Percentiles rank a stretch among this genome's conserved stretches.
Conservation (phyloP, 2,797 vertebrate species). For the Agapornis canus region DNA sequence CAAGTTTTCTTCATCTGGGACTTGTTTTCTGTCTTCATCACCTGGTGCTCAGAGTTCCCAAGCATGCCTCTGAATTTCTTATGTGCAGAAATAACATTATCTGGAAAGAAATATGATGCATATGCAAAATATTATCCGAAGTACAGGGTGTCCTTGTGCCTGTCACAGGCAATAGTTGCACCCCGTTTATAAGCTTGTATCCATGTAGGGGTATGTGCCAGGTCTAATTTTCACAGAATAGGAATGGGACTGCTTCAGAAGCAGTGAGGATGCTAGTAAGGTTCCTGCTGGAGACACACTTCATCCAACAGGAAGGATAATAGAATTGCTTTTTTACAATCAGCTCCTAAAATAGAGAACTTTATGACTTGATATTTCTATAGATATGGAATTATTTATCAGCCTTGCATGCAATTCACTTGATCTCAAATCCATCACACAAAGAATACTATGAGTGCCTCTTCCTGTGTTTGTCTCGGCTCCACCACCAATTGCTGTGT, state of each 20-base stretch:
- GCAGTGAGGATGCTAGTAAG: background rate
- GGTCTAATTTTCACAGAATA: background rate
- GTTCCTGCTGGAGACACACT: background rate
- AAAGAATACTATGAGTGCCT: background rate
- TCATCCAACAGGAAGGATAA: background rate
- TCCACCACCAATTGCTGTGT: background rate
- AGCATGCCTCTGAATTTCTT: background rate
- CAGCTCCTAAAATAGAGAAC: background rate
- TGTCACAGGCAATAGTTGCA: background rate
- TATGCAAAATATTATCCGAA: background rate
- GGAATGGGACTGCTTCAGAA: background rate
- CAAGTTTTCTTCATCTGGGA: background rate
- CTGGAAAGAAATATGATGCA: background rate
- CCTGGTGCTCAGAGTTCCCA: background rate
- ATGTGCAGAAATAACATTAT: background rate
- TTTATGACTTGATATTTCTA: conserved; percentile 24
- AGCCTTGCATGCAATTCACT: background rate
- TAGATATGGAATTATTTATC: background rate
- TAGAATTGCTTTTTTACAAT: background rate
- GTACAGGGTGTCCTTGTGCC: background rate
- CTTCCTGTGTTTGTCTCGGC: background rate
- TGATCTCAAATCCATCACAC: rapidly evolving
- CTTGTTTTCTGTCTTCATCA: background rate
- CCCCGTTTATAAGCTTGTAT: background rate
- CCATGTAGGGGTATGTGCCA: rapidly evolving